Evolutionary conservation across 2,888 invertebrate species (phyloP), one percentile per base, ranked within the genome.

Genomic region (Caenorhabditis sp.): DNA sequence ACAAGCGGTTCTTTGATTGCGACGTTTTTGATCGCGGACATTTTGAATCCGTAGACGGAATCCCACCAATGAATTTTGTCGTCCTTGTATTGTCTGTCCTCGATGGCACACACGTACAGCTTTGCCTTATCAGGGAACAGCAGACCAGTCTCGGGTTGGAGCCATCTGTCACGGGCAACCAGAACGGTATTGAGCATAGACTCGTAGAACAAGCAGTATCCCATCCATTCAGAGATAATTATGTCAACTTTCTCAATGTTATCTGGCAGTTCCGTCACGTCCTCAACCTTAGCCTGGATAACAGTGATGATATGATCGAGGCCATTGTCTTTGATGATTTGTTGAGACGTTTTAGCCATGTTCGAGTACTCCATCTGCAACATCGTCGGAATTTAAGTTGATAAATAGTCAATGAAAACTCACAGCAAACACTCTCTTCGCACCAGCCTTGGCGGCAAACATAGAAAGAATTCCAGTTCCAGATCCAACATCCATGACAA

Each of bases 61-160:
- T 98, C 96, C 99, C 99, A 99, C 91, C 98, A 99, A 91, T 99
- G 97, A 86, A 99, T 99, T 91, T 99, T 99, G 91, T 99, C 98
- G 89, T 99, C 98, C 90, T 99, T 99, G 91, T 99, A 99, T 91
- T 99, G 98, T 20, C 98, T 93, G 90, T 99, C 99, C 90, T 92
- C 92, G 80, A 92, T 92, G 48, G 91, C 92, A 78, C 95, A 95
- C 63, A 99, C 93, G 90, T 95, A 98, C 43, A 99, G 91, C 1
- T 95, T 95, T 80, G 98, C 98, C 89, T 95, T 90, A 89, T 93
- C 93, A 0, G 97, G 97, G 91, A 98, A 96, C 86, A 98, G 92
- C 92, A 96, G 93, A 68, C 97, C 98, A 87, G 94, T 85, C 3
- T 72, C 68, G n/a, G n/a, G n/a, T 7, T 90, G 91, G 48, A 99